Percentiles rank a stretch among this genome's conserved stretches.
Evolutionary conservation across 92 coral and sea anemone genomes (phyloP).

Genomic region (Virgularia gustaviana): DNA sequence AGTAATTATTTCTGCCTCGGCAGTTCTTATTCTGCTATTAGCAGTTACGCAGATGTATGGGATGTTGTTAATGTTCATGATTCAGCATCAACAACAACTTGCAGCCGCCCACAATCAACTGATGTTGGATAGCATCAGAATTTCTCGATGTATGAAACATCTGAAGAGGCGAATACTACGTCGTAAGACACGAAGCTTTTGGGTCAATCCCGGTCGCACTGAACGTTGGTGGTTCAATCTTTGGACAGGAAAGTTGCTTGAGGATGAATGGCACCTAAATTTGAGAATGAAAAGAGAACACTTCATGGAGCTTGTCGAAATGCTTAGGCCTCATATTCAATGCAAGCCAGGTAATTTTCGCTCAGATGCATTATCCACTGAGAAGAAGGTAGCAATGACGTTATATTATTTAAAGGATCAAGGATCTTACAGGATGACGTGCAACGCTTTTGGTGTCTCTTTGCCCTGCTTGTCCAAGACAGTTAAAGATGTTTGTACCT

Average conservation of each 20-base stretch:
- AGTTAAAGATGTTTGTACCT: slow-evolving; percentile 39
- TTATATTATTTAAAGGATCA: slow-evolving; percentile 43
- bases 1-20: slow-evolving; percentile 13
- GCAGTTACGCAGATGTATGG: no score
- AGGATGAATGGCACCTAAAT: slow-evolving; percentile 38
- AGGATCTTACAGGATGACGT: slow-evolving; percentile 48
- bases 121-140: slow-evolving; percentile 21
- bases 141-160: slow-evolving; percentile 10
- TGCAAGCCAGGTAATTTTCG: slow-evolving; percentile 44
- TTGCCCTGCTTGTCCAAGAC: slow-evolving; percentile 50
- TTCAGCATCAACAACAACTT: slow-evolving; percentile 33
- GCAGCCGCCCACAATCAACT: slow-evolving; percentile 19
- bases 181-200: slow-evolving; percentile 41
- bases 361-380: slow-evolving; percentile 36
- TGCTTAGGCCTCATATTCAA: slow-evolving; percentile 19
- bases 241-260: slow-evolving; percentile 38
- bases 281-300: slow-evolving; percentile 37
- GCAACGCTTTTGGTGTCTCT: slow-evolving; percentile 47
- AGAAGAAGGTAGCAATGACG: slow-evolving; percentile 46
- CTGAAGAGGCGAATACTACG: slow-evolving; percentile 30
- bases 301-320: slow-evolving; percentile 11
- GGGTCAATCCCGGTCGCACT: slow-evolving; percentile 45
- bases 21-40: slow-evolving; percentile 19
- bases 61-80: no score
- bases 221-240: slow-evolving; percentile 42